phyloP scores from a whole-genome alignment of 2,888 invertebrate species.

The Deilephila elpenor region DNA sequence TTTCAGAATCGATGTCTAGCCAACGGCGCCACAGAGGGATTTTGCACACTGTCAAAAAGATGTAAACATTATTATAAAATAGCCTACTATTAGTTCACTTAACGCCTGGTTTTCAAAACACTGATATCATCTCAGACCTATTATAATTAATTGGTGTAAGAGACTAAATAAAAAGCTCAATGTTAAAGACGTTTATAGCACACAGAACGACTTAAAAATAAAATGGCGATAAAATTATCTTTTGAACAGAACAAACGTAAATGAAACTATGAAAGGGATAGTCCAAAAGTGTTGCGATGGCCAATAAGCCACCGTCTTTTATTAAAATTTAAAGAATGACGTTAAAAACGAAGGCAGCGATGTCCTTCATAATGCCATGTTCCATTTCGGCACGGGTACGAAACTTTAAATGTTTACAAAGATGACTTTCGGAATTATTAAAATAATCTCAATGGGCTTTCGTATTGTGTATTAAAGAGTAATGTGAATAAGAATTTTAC shows the following conservation, averaged over 20 bases:
- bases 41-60: too few species aligned
- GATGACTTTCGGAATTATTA: conserved; percentile 2
- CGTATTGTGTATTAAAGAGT: neutral
- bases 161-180: neutral
- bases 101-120: too few species aligned
- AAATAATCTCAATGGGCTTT: neutral
- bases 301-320: neutral
- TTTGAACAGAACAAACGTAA: conserved; percentile 4
- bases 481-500: neutral
- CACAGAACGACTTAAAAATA: conserved; percentile 15
- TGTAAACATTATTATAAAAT: too few species aligned
- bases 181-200: neutral
- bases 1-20: too few species aligned
- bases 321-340: conserved; percentile 19
- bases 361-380: neutral
- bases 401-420: neutral
- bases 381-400: conserved; percentile 8
- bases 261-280: conserved; percentile 10
- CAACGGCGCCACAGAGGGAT: too few species aligned
- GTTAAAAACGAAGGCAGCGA: conserved; percentile 7
- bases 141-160: neutral
- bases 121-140: too few species aligned
- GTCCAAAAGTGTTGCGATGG: neutral
- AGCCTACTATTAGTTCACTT: too few species aligned
- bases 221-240: conserved; percentile 11